Percentiles rank a stretch among this genome's conserved stretches.
These are phyloP conservation scores for Indicator maculatus DNA, from an alignment of 2,113 vertebrate genomes.

Conservation along the genomic window DNA sequence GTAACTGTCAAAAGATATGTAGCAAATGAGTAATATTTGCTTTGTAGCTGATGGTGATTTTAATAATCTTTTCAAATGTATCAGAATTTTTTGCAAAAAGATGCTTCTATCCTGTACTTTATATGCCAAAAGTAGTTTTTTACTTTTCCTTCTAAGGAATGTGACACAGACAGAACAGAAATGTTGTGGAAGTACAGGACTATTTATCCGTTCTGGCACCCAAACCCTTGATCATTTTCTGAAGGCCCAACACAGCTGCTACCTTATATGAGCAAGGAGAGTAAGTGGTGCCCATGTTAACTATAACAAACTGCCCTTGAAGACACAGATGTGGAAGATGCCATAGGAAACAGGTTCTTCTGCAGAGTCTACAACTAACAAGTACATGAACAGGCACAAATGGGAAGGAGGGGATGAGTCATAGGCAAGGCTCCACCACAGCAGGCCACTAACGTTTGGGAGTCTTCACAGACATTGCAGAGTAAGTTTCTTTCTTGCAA, in stretches of 20 bases:
- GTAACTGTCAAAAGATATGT: neutral
- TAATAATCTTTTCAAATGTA: neutral
- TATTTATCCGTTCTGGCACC: neutral
- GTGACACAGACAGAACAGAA: neutral
- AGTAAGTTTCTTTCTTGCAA: slow-evolving; percentile 18
- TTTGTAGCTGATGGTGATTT: neutral
- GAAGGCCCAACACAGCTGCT: neutral
- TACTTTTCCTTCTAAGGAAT: neutral
- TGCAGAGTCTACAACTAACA: neutral
- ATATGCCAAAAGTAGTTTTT: neutral
- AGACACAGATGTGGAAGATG: neutral
- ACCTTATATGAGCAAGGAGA: neutral
- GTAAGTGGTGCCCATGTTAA: neutral
- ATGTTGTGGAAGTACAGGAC: neutral
- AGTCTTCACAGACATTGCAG: neutral
- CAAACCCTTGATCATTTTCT: neutral
- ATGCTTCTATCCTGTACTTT: neutral
- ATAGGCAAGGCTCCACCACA: neutral
- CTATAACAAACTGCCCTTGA: neutral
- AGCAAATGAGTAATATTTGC: neutral
- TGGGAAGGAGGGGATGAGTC: neutral
- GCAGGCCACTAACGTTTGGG: neutral
- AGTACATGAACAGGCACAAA: neutral
- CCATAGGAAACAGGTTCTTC: neutral
- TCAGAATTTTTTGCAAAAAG: neutral